These are phyloP conservation scores for Daktulosphaira vitifoliae DNA, from an alignment of 1,140 invertebrate species.

Conservation along the genomic window DNA sequence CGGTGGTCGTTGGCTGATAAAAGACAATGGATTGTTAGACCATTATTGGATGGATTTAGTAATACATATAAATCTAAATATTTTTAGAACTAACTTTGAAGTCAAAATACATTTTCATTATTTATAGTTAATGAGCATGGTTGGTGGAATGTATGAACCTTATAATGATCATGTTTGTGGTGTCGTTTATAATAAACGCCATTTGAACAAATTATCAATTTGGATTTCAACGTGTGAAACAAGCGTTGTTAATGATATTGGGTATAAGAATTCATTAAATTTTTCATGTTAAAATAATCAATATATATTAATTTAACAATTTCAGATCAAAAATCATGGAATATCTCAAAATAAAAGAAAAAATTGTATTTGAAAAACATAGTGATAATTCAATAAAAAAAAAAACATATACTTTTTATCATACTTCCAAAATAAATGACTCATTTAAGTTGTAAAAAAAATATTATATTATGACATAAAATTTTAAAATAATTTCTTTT, in stretches of 20 bases:
- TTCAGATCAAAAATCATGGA: conserved; percentile 1
- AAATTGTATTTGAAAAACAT: conserved; percentile 18
- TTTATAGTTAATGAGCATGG: conserved; percentile 20
- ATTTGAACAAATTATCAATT: conserved; percentile 13
- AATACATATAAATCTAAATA: too few relatives aligned
- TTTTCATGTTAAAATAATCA: too few relatives aligned
- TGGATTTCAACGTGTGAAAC: conserved; percentile 24
- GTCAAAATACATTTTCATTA: too few relatives aligned
- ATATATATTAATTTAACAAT: neutral
- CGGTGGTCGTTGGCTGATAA: conserved; percentile 92
- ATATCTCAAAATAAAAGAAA: conserved; percentile 5
- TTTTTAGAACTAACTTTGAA: too few relatives aligned
- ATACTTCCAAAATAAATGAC: too few relatives aligned
- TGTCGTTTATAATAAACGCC: conserved; percentile 17
- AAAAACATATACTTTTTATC: neutral
- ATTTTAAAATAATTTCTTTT: too few relatives aligned
- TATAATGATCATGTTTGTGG: conserved; percentile 17
- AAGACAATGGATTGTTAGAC: conserved; percentile 54
- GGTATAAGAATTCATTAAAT: neutral
- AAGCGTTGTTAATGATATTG: conserved; percentile 15
- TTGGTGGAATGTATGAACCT: conserved; percentile 24
- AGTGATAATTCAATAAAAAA: neutral
- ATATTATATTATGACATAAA: too few relatives aligned
- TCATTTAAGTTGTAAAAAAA: too few relatives aligned
- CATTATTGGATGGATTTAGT: conserved; percentile 26